Conservation (phyloP, 2,888 invertebrate species). For the Arctia plantaginis region DNA sequence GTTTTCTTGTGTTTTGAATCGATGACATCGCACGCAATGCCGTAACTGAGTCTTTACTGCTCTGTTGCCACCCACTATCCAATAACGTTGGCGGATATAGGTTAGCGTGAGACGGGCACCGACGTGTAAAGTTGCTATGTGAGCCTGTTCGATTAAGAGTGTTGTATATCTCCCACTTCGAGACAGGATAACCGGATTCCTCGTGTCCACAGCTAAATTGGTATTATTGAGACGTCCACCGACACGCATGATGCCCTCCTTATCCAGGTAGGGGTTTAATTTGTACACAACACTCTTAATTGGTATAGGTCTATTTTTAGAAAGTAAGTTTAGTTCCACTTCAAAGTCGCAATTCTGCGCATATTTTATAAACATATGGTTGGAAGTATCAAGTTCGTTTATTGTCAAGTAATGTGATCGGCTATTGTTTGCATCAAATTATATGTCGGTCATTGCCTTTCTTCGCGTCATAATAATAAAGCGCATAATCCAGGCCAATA, state of each 20-base stretch:
- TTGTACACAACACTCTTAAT: constrained; percentile 14
- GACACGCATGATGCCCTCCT: constrained; percentile 8
- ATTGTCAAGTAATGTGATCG: neutral
- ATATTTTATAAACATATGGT: neutral
- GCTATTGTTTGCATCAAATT: too few species aligned
- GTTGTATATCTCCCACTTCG: too few species aligned
- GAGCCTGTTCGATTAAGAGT: too few species aligned
- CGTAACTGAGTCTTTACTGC: too few species aligned
- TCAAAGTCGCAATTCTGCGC: constrained; percentile 3
- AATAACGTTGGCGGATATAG: too few species aligned
- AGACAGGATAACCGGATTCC: too few species aligned
- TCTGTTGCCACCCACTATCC: too few species aligned
- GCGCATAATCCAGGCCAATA: constrained; percentile 3
- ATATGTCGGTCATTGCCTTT: neutral
- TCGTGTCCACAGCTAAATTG: constrained; percentile 1
- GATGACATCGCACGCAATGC: too few species aligned
- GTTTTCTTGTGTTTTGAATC: too few species aligned
- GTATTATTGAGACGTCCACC: constrained; percentile 10
- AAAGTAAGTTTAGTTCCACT: constrained; percentile 4
- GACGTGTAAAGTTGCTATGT: too few species aligned
- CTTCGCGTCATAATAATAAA: neutral
- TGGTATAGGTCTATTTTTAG: neutral
- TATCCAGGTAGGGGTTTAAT: constrained; percentile 13
- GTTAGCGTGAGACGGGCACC: constrained; percentile 17
- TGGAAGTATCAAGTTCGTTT: neutral